Percentiles rank a stretch among this genome's conserved stretches.
These are phyloP conservation scores for Parasteatoda lunata DNA, from an alignment of 2,888 invertebrate genomes.

Conservation along the genomic window DNA sequence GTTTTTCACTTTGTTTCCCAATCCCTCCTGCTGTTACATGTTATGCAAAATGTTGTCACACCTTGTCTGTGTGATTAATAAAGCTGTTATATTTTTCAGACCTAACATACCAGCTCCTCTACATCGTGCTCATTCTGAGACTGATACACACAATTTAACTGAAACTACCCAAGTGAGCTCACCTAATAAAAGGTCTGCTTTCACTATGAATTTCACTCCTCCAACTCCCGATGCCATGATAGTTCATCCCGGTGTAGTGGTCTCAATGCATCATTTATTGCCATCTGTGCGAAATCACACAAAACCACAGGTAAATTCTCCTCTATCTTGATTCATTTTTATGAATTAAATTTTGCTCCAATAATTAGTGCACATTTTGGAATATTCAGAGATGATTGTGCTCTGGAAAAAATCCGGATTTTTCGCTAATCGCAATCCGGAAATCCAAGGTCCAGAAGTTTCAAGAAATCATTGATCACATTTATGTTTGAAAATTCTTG, in stretches of 20 bases:
- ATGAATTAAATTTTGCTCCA: no score
- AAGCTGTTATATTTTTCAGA: slow-evolving; percentile 26
- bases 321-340: neutral
- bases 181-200: slow-evolving; percentile 69
- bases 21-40: no score
- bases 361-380: no score
- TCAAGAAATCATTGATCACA: no score
- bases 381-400: no score
- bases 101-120: slow-evolving; percentile 63
- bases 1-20: no score
- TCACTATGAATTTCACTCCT: slow-evolving; percentile 83
- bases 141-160: slow-evolving; percentile 29
- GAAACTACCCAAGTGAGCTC: slow-evolving; percentile 63
- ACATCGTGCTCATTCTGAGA: slow-evolving; percentile 55
- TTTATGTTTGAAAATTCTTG: no score
- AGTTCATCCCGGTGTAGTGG: slow-evolving; percentile 92
- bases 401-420: no score
- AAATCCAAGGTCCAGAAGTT: no score
- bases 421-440: no score
- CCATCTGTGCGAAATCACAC: slow-evolving; percentile 80
- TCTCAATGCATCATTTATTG: slow-evolving; percentile 91
- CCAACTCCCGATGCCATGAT: slow-evolving; percentile 85
- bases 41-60: no score
- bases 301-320: slow-evolving; percentile 73
- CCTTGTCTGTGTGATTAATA: no score